These are phyloP conservation scores for Drosophila peninsularis DNA, from an alignment of 2,888 invertebrate genomes.

Conservation along the genomic window DNA sequence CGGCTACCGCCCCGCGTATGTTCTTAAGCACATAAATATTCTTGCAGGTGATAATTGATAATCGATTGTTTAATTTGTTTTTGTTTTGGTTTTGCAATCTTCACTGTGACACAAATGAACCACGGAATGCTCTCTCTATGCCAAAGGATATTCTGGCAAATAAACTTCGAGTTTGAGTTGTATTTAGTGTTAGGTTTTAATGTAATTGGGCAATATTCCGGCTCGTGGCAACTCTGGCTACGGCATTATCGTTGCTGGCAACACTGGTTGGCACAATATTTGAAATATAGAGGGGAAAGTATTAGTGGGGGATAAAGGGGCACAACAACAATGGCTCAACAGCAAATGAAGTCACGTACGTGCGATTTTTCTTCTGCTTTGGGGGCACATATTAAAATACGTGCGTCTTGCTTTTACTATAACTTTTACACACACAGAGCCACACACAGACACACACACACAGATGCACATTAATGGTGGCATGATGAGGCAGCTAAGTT, in stretches of 20 bases:
- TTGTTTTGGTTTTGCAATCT: neutral
- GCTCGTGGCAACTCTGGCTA: constrained; percentile 2
- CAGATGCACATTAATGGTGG: constrained; percentile 74
- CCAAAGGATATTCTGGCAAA: too few species aligned
- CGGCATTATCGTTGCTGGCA: constrained; percentile 13
- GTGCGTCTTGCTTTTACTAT: constrained; percentile 81
- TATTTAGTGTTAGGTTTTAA: neutral
- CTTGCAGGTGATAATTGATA: constrained; percentile 18
- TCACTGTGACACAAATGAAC: neutral
- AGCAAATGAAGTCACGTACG: constrained; percentile 84
- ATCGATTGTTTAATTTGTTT: neutral
- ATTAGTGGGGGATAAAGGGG: constrained; percentile 19
- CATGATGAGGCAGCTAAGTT: constrained; percentile 79
- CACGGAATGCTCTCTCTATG: too few species aligned
- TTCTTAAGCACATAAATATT: constrained; percentile 1
- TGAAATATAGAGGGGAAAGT: constrained; percentile 2
- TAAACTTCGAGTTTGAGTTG: neutral
- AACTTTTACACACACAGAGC: constrained; percentile 60
- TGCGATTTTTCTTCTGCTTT: constrained; percentile 83
- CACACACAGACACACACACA: constrained; percentile 39
- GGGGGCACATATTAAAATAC: constrained; percentile 83
- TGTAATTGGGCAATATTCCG: constrained; percentile 1
- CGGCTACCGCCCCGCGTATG: constrained; percentile 9
- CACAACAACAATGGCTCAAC: constrained; percentile 59
- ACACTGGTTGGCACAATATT: constrained; percentile 45